Conservation (phyloP, 1,140 invertebrate genomes). For the Littorina saxatilis region DNA sequence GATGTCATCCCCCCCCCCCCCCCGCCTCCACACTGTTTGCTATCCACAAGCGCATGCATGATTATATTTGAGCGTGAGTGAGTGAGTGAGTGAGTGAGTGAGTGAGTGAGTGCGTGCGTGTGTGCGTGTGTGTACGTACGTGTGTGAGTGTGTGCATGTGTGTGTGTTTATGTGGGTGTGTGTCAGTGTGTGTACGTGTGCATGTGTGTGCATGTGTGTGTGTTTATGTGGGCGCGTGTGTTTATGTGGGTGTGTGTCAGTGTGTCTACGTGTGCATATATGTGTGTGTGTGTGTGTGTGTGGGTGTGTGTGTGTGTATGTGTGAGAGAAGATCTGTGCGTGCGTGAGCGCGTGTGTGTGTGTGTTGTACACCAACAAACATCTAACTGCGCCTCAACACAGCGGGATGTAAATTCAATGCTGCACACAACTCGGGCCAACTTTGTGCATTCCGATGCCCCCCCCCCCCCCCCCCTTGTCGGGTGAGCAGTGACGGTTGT, state of each 20-base stretch:
- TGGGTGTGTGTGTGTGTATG: neutral
- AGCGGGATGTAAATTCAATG: too few relatives aligned
- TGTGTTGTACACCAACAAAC: too few relatives aligned
- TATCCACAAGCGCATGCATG: neutral
- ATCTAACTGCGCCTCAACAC: too few relatives aligned
- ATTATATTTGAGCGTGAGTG: conserved; percentile 2
- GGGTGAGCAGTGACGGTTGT: too few relatives aligned
- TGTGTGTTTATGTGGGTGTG: conserved; percentile 17
- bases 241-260: neutral
- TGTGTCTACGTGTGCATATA: neutral
- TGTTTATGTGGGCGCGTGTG: conserved; percentile 6
- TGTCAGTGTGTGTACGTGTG: conserved; percentile 1
- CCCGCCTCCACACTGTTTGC: neutral
- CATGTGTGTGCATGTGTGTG: neutral
- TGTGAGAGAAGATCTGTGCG: neutral
- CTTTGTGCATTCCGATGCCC: too few relatives aligned
- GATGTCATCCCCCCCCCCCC: neutral
- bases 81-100: neutral
- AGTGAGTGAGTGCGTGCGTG: neutral
- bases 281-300: neutral
- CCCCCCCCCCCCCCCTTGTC: too few relatives aligned
- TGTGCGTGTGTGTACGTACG: neutral
- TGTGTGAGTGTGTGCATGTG: conserved; percentile 4
- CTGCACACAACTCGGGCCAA: too few relatives aligned
- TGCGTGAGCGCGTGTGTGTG: neutral